Evolutionary conservation across 1,140 invertebrate species (phyloP), one percentile per base, ranked within the genome.

Genomic region (Charaxes varanes): DNA sequence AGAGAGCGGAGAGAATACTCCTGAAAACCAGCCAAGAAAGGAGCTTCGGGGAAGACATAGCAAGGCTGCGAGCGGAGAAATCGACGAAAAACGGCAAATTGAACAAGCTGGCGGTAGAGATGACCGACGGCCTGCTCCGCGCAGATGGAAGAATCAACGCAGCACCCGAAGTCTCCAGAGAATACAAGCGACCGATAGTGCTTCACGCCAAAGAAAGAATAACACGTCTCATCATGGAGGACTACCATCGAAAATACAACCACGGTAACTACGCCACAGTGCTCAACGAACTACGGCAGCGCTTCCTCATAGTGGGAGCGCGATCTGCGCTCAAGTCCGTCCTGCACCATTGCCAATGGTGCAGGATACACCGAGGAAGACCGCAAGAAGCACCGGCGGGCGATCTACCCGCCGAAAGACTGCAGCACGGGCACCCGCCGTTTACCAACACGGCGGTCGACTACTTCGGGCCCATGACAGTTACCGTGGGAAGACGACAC

Each of bases 371-470:
- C 2, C 21, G 19, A 7, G 5, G 11, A 4, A 33, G 4, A n/a
- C 46, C 46, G 0, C 6, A 17, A 3, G 6, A n/a, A 26, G 37
- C 41, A 2, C 23, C 26, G 5, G 43, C 22, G 4, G 40, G 54
- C 0, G 14, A 53, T 26, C 17, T 33, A 8, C 54, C 42, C 3
- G 18, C n/a, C 1, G 21, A 24, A 8, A 23, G 47, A 2, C 10
- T 57, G n/a, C 28, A 17, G 2, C 45, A 52, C 12, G 32, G 33
- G 10, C 4, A n/a, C 0, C 6, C 40, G 5, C 44, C 64, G 1
- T 65, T 65, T 12, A 47, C 49, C 0, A 36, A 31, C 36, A 27
- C n/a, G 4, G 60, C 53, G 0, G 1, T 69, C 0, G 61, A 67
- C 26, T 54, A 49, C 10, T 62, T 60, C 30, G 54, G 66, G 0